Evolutionary conservation across 2,888 invertebrate genomes (phyloP).

Genomic region (Matsumyia berberina): DNA sequence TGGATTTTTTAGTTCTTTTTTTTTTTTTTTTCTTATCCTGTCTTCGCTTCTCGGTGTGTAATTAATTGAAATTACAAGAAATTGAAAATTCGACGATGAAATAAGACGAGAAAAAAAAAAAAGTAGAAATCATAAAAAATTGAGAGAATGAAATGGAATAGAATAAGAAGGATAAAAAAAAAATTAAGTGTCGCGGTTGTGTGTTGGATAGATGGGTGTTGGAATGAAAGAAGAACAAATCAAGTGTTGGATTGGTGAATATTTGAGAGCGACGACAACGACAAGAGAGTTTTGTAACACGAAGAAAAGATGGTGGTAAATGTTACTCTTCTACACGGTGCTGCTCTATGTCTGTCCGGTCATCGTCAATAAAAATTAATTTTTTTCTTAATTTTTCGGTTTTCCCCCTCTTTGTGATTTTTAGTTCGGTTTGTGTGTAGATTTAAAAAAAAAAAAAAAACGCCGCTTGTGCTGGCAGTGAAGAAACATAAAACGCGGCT

Average conservation of each 20-base stretch:
- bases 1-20: constrained; percentile 50
- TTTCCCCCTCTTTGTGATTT: constrained; percentile 46
- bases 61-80: constrained; percentile 71
- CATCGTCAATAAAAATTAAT: constrained; percentile 68
- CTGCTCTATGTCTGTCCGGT: constrained; percentile 64
- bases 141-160: too few relatives aligned
- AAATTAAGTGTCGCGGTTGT: constrained; percentile 49
- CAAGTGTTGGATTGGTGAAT: constrained; percentile 73
- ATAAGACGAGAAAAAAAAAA: constrained; percentile 40
- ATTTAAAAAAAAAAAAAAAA: constrained; percentile 24
- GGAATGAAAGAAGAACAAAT: constrained; percentile 60
- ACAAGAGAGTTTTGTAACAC: constrained; percentile 73
- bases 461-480: constrained; percentile 50
- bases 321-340: constrained; percentile 66
- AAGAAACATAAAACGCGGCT: constrained; percentile 52
- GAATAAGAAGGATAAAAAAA: constrained; percentile 22
- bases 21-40: constrained; percentile 40
- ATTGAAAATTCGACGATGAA: constrained; percentile 41
- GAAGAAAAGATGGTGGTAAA: constrained; percentile 75
- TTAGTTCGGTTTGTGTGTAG: constrained; percentile 44
- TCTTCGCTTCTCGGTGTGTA: constrained; percentile 57
- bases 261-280: constrained; percentile 63
- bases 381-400: constrained; percentile 57
- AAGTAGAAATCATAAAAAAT: constrained; percentile 10
- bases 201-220: constrained; percentile 50